A percentile compares a stretch with the other conserved stretches of the same genome.
Conservation (phyloP, 2,113 vertebrate genomes). For the Loxodonta africana region DNA sequence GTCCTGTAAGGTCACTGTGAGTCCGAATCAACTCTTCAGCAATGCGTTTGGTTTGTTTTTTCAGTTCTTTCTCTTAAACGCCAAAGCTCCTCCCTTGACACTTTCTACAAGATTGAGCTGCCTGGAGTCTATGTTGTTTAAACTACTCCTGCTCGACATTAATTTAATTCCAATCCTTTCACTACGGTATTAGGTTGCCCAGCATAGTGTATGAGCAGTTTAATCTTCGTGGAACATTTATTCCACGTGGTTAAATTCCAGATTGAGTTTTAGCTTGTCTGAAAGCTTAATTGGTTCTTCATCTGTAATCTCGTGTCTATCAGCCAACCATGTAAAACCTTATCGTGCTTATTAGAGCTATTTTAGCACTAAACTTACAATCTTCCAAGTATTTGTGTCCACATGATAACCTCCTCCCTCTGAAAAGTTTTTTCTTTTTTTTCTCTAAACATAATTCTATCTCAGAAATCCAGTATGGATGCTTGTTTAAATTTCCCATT, state of each 20-base stretch:
- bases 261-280: background rate
- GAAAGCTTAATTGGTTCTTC: background rate
- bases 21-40: background rate
- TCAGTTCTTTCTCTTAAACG: background rate
- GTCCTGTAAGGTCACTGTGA: background rate
- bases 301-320: background rate
- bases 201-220: background rate
- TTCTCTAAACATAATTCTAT: background rate
- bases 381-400: background rate
- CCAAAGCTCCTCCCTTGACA: background rate
- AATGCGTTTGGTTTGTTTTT: background rate
- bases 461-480: background rate
- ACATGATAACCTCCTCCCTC: background rate
- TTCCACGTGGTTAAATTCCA: background rate
- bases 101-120: background rate
- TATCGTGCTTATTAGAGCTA: background rate
- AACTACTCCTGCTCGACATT: background rate
- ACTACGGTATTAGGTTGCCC: background rate
- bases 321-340: background rate
- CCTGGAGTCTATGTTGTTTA: background rate
- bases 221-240: background rate
- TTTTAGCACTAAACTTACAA: background rate
- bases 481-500: background rate
- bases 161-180: background rate
- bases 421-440: background rate